Percentiles rank a stretch among this genome's conserved stretches.
phyloP scores from a whole-genome alignment of 2,888 invertebrate species.

The Eristalinus aeneus region DNA sequence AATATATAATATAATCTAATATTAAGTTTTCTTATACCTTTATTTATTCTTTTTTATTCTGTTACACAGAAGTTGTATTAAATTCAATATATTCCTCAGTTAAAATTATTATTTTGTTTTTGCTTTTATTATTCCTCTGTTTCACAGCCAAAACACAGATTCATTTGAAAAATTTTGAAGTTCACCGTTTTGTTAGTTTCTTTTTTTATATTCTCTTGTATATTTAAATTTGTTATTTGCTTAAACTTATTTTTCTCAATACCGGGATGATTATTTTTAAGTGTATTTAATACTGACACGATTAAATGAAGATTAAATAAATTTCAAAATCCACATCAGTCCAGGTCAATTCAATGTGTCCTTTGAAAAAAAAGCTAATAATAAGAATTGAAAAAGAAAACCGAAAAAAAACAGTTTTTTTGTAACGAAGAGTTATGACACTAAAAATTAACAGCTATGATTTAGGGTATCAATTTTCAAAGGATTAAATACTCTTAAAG shows the following conservation, averaged over 20 bases:
- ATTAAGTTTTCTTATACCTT: slow-evolving; percentile 43
- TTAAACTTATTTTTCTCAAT: neutral
- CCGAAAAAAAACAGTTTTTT: no score
- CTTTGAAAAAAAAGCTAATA: neutral
- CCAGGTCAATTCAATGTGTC: neutral
- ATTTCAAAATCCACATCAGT: neutral
- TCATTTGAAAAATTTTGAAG: slow-evolving; percentile 70
- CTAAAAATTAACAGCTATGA: no score
- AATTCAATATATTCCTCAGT: slow-evolving; percentile 52
- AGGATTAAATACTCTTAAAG: no score
- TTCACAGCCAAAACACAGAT: slow-evolving; percentile 81
- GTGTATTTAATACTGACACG: neutral
- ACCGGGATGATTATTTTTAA: neutral
- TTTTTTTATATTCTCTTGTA: slow-evolving; percentile 53
- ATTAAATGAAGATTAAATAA: neutral
- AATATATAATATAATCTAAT: slow-evolving; percentile 70
- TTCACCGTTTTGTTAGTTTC: slow-evolving; percentile 51
- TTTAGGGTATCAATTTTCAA: no score
- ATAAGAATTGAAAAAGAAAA: no score
- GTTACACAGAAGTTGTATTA: slow-evolving; percentile 61
- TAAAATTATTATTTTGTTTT: slow-evolving; percentile 14
- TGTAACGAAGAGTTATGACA: no score
- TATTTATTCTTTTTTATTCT: slow-evolving; percentile 54
- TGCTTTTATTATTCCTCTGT: slow-evolving; percentile 75
- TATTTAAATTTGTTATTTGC: neutral